Base-by-base conservation (phyloP, 2,797 vertebrate genomes). In the Saxicola maurus region DNA sequence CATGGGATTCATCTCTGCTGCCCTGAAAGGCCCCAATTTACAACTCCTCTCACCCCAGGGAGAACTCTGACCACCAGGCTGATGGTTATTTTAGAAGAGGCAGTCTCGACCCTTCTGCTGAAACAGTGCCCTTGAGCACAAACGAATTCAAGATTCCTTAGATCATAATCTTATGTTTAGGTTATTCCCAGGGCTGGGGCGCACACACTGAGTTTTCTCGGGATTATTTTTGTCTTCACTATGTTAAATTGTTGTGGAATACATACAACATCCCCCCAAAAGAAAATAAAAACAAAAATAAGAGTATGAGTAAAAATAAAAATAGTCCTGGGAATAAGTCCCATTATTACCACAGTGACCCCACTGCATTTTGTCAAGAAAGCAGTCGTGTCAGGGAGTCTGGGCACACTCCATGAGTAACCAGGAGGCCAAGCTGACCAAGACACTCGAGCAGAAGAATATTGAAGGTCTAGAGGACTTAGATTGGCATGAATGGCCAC, bases 91-190 rank as follows among this genome's bases (percentile, higher is more conserved):
- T 89, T 61, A 84, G 78, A 87, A 94, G 73, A 94, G 67, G 77
- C 81, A 88, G 51, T 77, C 83, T 93, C 35, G 77, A 95, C 91
- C 93, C 73, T 87, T 93, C 40, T 93, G 60, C 92, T 91, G 85
- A 94, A 95, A 93, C 62, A 87, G 86, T 94, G 89, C 92, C 94
- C 92, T 83, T 89, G 66, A 95, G 91, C 91, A 87, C 77, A 93
- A 92, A 88, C n/a, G 52, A 92, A 83, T 83, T 81, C 80, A 87
- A 74, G 92, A 94, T 90, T 94, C 89, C 75, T 94, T 82, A 94
- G 92, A 95, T 94, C 87, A 82, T 69, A 94, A 94, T 91, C 92
- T 95, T 55, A 72, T 73, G 69, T 87, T 91, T 83, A 87, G 48
- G 27, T 92, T 95, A 91, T 92, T 94, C 94, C 89, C 89, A 86